These are phyloP conservation scores for Tenthredo distinguenda DNA, from an alignment of 2,888 invertebrate species.

Conservation along the genomic window DNA sequence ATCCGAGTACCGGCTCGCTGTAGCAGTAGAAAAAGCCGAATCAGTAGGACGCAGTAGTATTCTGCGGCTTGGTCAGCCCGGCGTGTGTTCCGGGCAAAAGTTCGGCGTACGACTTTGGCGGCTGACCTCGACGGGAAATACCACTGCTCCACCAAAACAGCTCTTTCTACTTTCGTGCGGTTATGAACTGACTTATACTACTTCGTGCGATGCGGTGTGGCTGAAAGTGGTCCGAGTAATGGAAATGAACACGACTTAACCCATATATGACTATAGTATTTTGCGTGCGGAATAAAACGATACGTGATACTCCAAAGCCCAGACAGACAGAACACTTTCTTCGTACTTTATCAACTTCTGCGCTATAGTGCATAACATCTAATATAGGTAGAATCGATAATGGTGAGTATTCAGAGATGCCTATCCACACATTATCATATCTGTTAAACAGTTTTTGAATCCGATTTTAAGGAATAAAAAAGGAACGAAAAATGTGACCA, in stretches of 20 bases:
- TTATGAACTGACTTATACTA: conserved; percentile 30
- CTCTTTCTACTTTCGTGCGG: conserved; percentile 23
- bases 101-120: background rate
- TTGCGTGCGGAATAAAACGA: conserved; percentile 9
- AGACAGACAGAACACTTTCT: background rate
- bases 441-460: background rate
- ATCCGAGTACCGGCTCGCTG: background rate
- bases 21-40: conserved; percentile 2
- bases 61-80: conserved; percentile 26
- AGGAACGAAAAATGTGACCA: background rate
- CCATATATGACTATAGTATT: background rate
- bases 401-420: background rate
- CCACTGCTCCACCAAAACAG: background rate
- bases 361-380: background rate
- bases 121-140: conserved; percentile 30
- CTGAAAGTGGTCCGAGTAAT: conserved; percentile 17
- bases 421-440: background rate
- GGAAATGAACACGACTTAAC: background rate
- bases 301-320: background rate
- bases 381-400: background rate
- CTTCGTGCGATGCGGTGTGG: background rate
- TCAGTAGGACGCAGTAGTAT: conserved; percentile 8
- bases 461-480: background rate
- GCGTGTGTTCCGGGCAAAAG: background rate
- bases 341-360: background rate